Evolutionary conservation across 2,113 vertebrate genomes (phyloP), one percentile per base, ranked within the genome.

Genomic region (Odobenus rosmarus): DNA sequence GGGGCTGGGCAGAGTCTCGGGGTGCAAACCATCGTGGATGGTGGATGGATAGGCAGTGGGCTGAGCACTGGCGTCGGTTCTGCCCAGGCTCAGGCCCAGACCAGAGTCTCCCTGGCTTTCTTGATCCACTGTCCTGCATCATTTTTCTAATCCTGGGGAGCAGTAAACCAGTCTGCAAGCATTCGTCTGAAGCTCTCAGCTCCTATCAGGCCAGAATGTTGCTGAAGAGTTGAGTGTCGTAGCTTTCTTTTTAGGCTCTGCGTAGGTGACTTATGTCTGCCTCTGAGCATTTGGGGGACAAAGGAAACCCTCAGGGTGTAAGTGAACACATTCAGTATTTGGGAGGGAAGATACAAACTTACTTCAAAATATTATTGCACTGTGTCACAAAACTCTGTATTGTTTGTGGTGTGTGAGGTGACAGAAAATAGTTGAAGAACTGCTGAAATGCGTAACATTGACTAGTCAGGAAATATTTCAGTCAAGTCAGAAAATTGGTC

Each of bases 371-470:
- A 72, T 26, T 36, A 42, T 33, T 24, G 33, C 0, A 62, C 11
- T 0, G 6, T 8, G 23, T 33, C 33, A 24, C 1, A 0, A 64
- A 76, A 19, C 1, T 61, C 26, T 83, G 11, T 39, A 23, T 77
- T 67, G 24, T 89, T 86, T 92, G 24, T 71, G 80, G 55, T 67
- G 13, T 57, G 19, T 90, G 46, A 88, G 62, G 64, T 57, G 36
- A 42, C 51, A 96, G 83, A 79, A 95, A 74, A 90, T 71, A 59
- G 46, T 55, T 71, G 77, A 46, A 95, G 76, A 95, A 69, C 26
- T 36, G 33, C 33, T 85, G 26, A 82, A 77, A 85, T 39, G 46
- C 2, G 1, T 72, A 84, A 42, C 51, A 31, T 62, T 28, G 76
- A 42, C 33, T 53, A 49, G 51, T 76, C 21, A 74, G 39, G 69